Percentiles rank a stretch among this genome's conserved stretches.
Conservation (phyloP, 2,113 vertebrate genomes). For the Riparia riparia region DNA sequence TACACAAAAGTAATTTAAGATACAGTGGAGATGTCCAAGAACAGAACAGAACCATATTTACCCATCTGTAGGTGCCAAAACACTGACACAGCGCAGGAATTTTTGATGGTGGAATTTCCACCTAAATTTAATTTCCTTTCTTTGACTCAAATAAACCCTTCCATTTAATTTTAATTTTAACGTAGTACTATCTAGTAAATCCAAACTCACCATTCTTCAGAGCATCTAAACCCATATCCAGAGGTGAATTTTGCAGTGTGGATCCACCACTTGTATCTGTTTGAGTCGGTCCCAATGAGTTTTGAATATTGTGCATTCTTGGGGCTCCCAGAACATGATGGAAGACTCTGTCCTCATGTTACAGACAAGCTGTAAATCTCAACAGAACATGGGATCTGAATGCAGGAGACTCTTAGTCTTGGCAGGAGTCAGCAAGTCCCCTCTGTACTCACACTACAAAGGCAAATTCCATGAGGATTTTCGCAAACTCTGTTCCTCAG, state of each 20-base stretch:
- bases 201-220: neutral
- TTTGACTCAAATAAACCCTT: neutral
- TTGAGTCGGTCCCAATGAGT: accelerated
- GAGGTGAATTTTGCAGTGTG: neutral
- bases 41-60: neutral
- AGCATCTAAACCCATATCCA: neutral
- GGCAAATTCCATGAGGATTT: neutral
- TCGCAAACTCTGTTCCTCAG: neutral
- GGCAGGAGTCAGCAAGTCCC: neutral
- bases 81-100: neutral
- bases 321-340: neutral
- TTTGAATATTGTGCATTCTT: neutral
- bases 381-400: neutral
- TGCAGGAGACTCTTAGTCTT: neutral
- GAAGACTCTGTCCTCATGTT: neutral
- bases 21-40: neutral
- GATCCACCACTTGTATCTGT: accelerated
- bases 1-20: neutral
- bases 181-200: neutral
- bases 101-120: neutral
- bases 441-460: neutral
- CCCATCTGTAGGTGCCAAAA: neutral
- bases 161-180: neutral
- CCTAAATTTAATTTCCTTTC: constrained; percentile 40
- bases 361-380: neutral